A percentile compares a stretch with the other conserved stretches of the same genome.
These are phyloP conservation scores for Thamnophis elegans DNA, from an alignment of 2,797 vertebrate species.

Conservation along the genomic window DNA sequence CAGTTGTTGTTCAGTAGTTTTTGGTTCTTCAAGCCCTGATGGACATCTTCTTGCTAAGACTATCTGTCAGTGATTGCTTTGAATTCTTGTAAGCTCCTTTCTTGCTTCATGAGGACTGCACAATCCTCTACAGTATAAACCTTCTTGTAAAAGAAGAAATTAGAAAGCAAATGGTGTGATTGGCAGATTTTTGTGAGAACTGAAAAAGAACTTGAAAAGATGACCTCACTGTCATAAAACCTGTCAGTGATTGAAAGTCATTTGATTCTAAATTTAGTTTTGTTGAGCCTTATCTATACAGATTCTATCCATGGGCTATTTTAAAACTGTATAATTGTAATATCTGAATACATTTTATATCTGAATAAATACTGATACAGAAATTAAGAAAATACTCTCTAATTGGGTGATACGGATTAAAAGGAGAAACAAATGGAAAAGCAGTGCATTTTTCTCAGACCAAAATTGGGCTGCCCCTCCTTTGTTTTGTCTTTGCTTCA, in stretches of 20 bases:
- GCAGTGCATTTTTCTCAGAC: slow-evolving; percentile 5
- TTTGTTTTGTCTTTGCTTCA: background rate
- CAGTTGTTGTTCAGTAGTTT: background rate
- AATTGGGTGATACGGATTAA: background rate
- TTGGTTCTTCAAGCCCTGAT: background rate
- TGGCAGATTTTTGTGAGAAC: background rate
- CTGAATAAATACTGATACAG: background rate
- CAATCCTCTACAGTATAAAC: background rate
- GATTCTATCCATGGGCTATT: background rate
- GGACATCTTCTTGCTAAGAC: background rate
- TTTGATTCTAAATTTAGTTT: background rate
- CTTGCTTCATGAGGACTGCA: background rate
- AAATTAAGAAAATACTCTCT: background rate
- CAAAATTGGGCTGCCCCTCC: background rate
- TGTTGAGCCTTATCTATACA: background rate
- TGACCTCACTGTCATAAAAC: background rate
- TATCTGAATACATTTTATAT: background rate
- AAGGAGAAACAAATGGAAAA: slow-evolving; percentile 2
- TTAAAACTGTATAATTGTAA: background rate
- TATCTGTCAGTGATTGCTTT: background rate
- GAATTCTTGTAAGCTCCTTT: background rate
- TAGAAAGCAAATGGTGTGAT: background rate
- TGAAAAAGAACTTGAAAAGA: background rate
- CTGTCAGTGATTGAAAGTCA: background rate
- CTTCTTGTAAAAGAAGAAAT: background rate